Evolutionary conservation across 2,797 vertebrate genomes (phyloP), one percentile per base, ranked within the genome.

Genomic region (Muscicapa striata): DNA sequence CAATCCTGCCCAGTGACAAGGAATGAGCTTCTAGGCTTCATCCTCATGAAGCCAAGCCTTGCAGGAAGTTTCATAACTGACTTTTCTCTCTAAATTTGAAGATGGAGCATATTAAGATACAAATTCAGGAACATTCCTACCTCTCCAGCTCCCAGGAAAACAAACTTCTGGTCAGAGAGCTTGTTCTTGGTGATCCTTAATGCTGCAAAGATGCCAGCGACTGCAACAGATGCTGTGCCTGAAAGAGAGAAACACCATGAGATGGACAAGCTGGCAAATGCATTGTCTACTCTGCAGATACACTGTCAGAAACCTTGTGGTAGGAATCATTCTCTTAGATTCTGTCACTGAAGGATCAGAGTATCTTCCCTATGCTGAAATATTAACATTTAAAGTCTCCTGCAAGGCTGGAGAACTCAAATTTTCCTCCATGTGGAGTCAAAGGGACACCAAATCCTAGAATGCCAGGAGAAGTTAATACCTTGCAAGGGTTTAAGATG

Each of bases 101-200:
- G 36, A 48, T 7, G 52, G 13, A 75, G 23, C 34, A 8, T 67
- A 64, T 58, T 79, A 67, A 74, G 46, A 41, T 69, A 69, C 19
- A 51, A 90, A 27, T 5, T 61, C 45, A 13, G 41, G 45, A 77
- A 48, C 36, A 66, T 13, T 88, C 97, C 48, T 97, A 99, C 99
- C 99, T 99, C 99, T 75, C 99, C 99, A 22, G 99, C 99, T 77
- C 99, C 99, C 96, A 99, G 99, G 97, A 99, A 99, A 94, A 99
- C 99, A 97, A 99, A 99, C 15, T 97, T 99, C 66, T 99, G 99
- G 86, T 99, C 98, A 46, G 98, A 98, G 54, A 99, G 98, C 90
- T 98, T 98, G 96, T 98, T 99, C 95, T 99, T 99, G 73, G 99
- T 99, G 97, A 99, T 98, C 96, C 98, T 98, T 93, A 99, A 96